These are phyloP conservation scores for Pammene aurita DNA, from an alignment of 2,888 invertebrate genomes.

Conservation along the genomic window DNA sequence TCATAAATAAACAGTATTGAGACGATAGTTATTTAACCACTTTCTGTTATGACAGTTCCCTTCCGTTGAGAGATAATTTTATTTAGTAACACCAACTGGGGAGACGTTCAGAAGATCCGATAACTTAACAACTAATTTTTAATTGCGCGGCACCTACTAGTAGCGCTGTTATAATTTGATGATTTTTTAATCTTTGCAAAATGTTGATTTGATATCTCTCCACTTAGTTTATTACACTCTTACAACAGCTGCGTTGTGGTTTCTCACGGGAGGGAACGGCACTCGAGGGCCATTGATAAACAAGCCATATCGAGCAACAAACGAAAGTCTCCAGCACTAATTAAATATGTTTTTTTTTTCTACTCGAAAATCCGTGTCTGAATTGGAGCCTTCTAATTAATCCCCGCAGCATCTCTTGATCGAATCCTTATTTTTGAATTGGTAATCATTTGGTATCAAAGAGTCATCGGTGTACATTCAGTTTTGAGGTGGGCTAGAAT, in stretches of 20 bases:
- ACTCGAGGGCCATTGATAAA: constrained; percentile 46
- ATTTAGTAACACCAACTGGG: constrained; percentile 4
- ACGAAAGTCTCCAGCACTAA: constrained; percentile 50
- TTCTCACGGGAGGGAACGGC: constrained; percentile 42
- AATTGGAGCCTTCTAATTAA: constrained; percentile 74
- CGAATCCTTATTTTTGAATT: constrained; percentile 72
- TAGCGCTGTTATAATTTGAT: constrained; percentile 4
- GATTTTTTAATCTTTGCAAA: constrained; percentile 30
- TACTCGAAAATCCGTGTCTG: constrained; percentile 45
- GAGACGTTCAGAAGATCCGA: not conserved
- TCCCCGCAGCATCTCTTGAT: constrained; percentile 55
- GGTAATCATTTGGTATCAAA: constrained; percentile 78
- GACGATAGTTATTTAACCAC: constrained; percentile 5
- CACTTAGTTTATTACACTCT: constrained; percentile 40
- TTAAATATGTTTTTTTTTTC: constrained; percentile 57
- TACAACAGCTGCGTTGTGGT: constrained; percentile 40
- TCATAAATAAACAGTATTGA: not conserved
- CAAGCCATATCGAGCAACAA: constrained; percentile 45
- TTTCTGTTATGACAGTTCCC: constrained; percentile 20
- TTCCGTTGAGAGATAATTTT: constrained; percentile 11
- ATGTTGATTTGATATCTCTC: constrained; percentile 26
- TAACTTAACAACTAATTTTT: constrained; percentile 18
- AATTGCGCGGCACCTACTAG: constrained; percentile 5
- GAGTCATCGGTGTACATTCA: constrained; percentile 61
- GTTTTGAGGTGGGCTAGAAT: constrained; percentile 45